Evolutionary conservation across 2,888 invertebrate genomes (phyloP), one percentile per base, ranked within the genome.

Genomic region (Silvanus unidentatus): DNA sequence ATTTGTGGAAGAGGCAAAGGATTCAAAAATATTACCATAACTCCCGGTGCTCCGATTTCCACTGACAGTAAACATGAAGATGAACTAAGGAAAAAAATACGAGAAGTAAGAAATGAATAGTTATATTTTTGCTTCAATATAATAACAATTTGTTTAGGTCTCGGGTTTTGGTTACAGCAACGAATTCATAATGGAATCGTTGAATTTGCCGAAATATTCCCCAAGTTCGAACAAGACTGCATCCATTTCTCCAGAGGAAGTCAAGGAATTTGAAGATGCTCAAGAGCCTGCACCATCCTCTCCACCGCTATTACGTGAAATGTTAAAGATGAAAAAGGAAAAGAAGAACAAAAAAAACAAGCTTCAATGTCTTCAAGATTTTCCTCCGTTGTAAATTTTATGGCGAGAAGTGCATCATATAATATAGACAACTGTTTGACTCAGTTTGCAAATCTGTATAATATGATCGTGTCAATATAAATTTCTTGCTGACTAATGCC

Each of bases 1-100:
- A 9, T 35, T 11, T 46, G 46, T 22, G 54, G 54, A 11, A 36
- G 54, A 35, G 54, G 54, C 4, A 38, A 50, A 16, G 54, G 54
- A 8, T 40, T 43, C 3, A 13, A 39, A 16, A 54, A 45, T 39
- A 30, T 27, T 1, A 15, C 44, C 2, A 11, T 39, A 15, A 30
- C 12, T 16, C 45, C 45, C 9, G 46, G 42, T 8, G 11, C 14
- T 4, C 29, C 16, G 9, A 15, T 22, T 12, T 4, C 2, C 2
- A n/a, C 27, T 14, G 29, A 29, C 8, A 15, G n/a, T 12, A 29
- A 6, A 9, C 13, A 42, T 6, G 38, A 40, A 4, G 36, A 39
- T 6, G 47, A 49, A 22, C 16, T 49, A 3, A 11, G 14, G 15
- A 45, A 36, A 34, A 43, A 15, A 43, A 28, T 49, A 14, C 32